Percentiles rank a stretch among this genome's conserved stretches.
Evolutionary conservation across 2,888 invertebrate species (phyloP).

Genomic region (Alloplasta piceator): DNA sequence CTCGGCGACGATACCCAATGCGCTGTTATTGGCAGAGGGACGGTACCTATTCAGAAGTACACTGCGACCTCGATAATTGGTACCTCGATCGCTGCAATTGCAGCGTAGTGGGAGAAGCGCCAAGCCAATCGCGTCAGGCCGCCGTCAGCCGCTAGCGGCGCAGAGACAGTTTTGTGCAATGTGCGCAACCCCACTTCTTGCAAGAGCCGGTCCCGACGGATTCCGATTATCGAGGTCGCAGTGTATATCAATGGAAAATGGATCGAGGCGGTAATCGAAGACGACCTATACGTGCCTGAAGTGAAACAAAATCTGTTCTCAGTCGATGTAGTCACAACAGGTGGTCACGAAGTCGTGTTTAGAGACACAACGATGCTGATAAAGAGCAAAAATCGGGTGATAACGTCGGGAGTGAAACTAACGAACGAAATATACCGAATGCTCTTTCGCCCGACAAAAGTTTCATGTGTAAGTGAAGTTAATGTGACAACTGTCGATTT

Average conservation of each 20-base stretch:
- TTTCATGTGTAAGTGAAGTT: slow-evolving; percentile 56
- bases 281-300: slow-evolving; percentile 68
- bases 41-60: slow-evolving; percentile 59
- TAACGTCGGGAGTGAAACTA: slow-evolving; percentile 64
- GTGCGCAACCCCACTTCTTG: too few species aligned
- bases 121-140: too few species aligned
- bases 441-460: slow-evolving; percentile 59
- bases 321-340: slow-evolving; percentile 55
- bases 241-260: slow-evolving; percentile 65
- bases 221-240: too few species aligned
- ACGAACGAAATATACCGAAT: slow-evolving; percentile 63
- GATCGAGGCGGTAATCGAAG: slow-evolving; percentile 59
- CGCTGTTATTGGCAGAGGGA: slow-evolving; percentile 63
- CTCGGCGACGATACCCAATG: slow-evolving; percentile 64
- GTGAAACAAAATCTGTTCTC: slow-evolving; percentile 67
- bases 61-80: too few species aligned
- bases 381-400: slow-evolving; percentile 41
- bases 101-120: too few species aligned
- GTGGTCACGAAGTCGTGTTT: slow-evolving; percentile 53
- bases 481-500: slow-evolving; percentile 60
- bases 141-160: too few species aligned
- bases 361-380: slow-evolving; percentile 38
- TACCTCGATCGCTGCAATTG: too few species aligned
- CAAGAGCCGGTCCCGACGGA: too few species aligned
- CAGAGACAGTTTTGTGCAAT: too few species aligned